Evolutionary conservation across 2,888 invertebrate species (phyloP).

Genomic region (Plusia festucae): DNA sequence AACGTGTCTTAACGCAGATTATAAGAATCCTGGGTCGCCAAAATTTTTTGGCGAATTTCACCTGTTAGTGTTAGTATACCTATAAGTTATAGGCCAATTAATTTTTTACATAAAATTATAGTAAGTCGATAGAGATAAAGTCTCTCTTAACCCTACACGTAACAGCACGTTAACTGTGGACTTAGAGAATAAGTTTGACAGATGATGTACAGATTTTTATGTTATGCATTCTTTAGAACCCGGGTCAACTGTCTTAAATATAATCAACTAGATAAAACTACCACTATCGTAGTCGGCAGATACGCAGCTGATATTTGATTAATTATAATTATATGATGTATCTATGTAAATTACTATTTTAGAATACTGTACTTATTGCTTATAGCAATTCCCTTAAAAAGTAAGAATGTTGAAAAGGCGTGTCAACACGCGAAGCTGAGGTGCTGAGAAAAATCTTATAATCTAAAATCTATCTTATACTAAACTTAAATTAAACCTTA

Average conservation of each 20-base stretch:
- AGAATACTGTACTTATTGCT: neutral
- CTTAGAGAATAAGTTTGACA: too few relatives aligned
- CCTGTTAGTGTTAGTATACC: too few relatives aligned
- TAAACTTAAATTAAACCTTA: neutral
- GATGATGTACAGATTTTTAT: too few relatives aligned
- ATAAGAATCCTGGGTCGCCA: too few relatives aligned
- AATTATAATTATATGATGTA: neutral
- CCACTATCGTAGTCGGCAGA: neutral
- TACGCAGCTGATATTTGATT: slow-evolving; percentile 1
- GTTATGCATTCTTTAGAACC: too few relatives aligned
- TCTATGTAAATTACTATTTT: neutral
- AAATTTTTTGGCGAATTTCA: too few relatives aligned
- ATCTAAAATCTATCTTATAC: slow-evolving; percentile 13
- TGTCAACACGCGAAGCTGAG: slow-evolving; percentile 29
- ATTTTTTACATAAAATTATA: too few relatives aligned
- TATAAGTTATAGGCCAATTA: too few relatives aligned
- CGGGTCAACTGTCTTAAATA: neutral
- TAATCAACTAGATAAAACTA: neutral
- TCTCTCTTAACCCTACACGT: too few relatives aligned
- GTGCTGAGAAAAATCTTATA: slow-evolving; percentile 42
- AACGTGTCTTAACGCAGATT: too few relatives aligned
- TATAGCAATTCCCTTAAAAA: neutral
- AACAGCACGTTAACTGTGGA: too few relatives aligned
- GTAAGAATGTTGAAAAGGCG: slow-evolving; percentile 6
- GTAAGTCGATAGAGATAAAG: too few relatives aligned